Percentiles rank a stretch among this genome's conserved stretches.
These are phyloP conservation scores for Chiloscyllium punctatum DNA, from an alignment of 2,797 vertebrate genomes.

Conservation along the genomic window DNA sequence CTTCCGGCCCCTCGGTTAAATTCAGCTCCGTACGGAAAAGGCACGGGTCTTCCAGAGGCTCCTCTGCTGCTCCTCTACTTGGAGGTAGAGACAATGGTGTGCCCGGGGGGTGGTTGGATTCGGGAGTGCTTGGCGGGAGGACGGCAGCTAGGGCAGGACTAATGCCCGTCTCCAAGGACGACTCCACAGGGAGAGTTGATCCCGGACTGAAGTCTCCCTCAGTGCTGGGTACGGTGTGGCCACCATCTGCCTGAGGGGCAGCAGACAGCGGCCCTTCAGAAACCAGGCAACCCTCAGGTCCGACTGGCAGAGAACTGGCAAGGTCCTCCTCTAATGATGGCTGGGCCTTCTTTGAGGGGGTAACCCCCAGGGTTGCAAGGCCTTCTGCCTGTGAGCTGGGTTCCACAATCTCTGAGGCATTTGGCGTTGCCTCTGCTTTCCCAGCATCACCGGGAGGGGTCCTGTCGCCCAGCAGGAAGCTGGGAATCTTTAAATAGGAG, in stretches of 20 bases:
- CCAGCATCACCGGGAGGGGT: not conserved
- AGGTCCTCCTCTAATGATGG: not conserved
- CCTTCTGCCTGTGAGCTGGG: not conserved
- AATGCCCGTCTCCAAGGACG: not conserved
- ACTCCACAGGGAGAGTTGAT: too few relatives aligned
- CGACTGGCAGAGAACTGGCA: not conserved
- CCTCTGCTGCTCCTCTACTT: too few relatives aligned
- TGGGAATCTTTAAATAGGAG: not conserved
- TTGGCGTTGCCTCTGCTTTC: not conserved
- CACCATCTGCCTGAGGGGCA: too few relatives aligned
- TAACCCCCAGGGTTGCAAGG: too few relatives aligned
- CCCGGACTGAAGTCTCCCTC: not conserved
- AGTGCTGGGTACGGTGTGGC: too few relatives aligned
- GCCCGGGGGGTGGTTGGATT: too few relatives aligned
- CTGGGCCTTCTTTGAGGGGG: not conserved
- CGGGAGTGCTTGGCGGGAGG: too few relatives aligned
- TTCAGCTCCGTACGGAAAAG: not conserved
- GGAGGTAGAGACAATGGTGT: not conserved
- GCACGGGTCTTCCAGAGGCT: not conserved
- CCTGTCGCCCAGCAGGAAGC: not conserved
- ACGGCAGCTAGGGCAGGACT: not conserved
- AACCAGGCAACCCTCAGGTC: not conserved
- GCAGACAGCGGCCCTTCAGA: not conserved
- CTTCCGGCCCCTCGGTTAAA: not conserved
- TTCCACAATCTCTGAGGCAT: not conserved